These are phyloP conservation scores for Thaumetopoea pityocampa DNA, from an alignment of 1,140 invertebrate species.

Conservation along the genomic window DNA sequence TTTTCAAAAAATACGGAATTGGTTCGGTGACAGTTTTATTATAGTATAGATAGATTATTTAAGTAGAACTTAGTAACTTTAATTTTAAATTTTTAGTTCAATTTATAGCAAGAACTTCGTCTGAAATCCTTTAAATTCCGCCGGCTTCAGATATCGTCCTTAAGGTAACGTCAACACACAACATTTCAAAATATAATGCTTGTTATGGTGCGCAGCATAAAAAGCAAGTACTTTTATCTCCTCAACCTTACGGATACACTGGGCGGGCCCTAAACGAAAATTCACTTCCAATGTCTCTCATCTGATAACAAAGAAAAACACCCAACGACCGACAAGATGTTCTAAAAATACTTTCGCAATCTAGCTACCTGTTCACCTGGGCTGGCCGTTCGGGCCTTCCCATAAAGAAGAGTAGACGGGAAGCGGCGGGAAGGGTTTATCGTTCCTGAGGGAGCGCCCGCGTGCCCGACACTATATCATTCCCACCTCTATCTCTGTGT, in stretches of 20 bases:
- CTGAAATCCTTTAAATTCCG: no score
- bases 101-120: no score
- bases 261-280: slow-evolving; percentile 51
- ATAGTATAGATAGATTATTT: no score
- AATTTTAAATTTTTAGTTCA: no score
- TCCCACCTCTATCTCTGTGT: slow-evolving; percentile 61
- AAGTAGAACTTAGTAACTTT: no score
- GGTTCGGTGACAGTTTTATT: no score
- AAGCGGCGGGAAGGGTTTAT: slow-evolving; percentile 71
- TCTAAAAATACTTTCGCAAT: slow-evolving; percentile 74
- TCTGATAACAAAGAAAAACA: slow-evolving; percentile 73
- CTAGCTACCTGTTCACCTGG: slow-evolving; percentile 71
- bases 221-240: slow-evolving; percentile 31
- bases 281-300: slow-evolving; percentile 49
- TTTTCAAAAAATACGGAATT: no score
- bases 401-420: slow-evolving; percentile 73
- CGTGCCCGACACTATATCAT: slow-evolving; percentile 72
- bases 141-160: no score
- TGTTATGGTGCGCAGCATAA: slow-evolving; percentile 26
- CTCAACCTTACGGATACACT: slow-evolving; percentile 46
- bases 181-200: slow-evolving; percentile 5
- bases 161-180: slow-evolving; percentile 8
- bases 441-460: slow-evolving; percentile 66
- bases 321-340: slow-evolving; percentile 67
- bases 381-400: slow-evolving; percentile 67